These are phyloP conservation scores for Vanessa tameamea DNA, from an alignment of 1,140 invertebrate genomes.

Conservation along the genomic window DNA sequence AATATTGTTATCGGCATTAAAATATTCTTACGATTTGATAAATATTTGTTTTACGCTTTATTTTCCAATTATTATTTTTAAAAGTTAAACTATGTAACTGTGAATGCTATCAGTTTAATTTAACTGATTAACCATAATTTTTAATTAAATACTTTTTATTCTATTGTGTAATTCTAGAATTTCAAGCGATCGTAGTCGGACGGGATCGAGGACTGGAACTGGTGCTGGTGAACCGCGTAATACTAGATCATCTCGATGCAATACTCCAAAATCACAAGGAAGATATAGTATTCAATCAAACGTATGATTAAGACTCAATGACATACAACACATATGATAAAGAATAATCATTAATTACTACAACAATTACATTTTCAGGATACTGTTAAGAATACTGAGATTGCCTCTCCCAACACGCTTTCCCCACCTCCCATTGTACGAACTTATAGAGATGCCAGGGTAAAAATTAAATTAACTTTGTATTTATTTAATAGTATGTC, in stretches of 20 bases:
- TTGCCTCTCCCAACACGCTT: slow-evolving; percentile 37
- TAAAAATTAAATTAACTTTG: slow-evolving; percentile 27
- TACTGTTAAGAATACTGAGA: slow-evolving; percentile 31
- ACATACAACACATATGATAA: not conserved
- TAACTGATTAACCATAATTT: no score
- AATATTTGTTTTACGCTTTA: no score
- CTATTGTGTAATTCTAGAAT: slow-evolving; percentile 22
- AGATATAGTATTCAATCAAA: slow-evolving; percentile 32
- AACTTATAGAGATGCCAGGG: slow-evolving; percentile 63
- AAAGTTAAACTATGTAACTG: no score
- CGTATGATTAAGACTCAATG: slow-evolving; percentile 15
- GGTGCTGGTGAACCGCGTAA: slow-evolving; percentile 53
- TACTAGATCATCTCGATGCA: slow-evolving; percentile 31
- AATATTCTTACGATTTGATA: no score
- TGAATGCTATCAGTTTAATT: no score
- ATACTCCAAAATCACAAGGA: slow-evolving; percentile 35
- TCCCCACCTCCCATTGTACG: slow-evolving; percentile 55
- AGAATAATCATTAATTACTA: not conserved
- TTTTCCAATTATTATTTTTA: no score
- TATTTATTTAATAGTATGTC: not conserved
- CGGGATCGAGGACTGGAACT: slow-evolving; percentile 45
- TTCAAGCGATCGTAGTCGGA: slow-evolving; percentile 40
- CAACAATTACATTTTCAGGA: slow-evolving; percentile 41
- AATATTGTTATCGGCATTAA: no score
- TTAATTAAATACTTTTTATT: not conserved